Evolutionary conservation across 2,113 vertebrate species (phyloP).

Genomic region (Antigone vipio): DNA sequence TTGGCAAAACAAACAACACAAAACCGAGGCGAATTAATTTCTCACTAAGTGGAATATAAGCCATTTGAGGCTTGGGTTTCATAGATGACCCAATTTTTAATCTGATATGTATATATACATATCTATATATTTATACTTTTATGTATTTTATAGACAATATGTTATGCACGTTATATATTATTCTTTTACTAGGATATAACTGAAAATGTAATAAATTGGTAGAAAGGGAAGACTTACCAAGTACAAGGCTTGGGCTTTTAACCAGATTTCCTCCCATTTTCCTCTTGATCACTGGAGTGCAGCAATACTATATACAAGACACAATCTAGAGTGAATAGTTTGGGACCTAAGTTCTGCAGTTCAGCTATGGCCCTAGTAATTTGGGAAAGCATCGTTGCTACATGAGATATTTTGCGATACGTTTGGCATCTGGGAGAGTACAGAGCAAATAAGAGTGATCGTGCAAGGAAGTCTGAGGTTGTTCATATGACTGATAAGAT

Average conservation of each 20-base stretch:
- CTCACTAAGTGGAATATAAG: neutral
- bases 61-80: neutral
- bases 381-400: neutral
- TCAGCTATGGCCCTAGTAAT: neutral
- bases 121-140: neutral
- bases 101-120: neutral
- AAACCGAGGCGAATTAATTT: neutral
- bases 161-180: neutral
- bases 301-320: neutral
- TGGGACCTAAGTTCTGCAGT: neutral
- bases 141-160: neutral
- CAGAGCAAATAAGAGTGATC: neutral
- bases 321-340: neutral
- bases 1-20: neutral
- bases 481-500: neutral
- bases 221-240: neutral
- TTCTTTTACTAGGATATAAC: neutral
- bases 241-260: neutral
- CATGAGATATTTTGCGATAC: neutral
- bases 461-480: neutral
- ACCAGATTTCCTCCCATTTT: neutral
- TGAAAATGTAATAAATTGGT: neutral
- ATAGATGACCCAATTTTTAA: neutral
- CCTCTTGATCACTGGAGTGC: neutral
- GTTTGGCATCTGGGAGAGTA: neutral